Base-by-base conservation (phyloP, 2,113 vertebrate species). In the Dromas ardeola region DNA sequence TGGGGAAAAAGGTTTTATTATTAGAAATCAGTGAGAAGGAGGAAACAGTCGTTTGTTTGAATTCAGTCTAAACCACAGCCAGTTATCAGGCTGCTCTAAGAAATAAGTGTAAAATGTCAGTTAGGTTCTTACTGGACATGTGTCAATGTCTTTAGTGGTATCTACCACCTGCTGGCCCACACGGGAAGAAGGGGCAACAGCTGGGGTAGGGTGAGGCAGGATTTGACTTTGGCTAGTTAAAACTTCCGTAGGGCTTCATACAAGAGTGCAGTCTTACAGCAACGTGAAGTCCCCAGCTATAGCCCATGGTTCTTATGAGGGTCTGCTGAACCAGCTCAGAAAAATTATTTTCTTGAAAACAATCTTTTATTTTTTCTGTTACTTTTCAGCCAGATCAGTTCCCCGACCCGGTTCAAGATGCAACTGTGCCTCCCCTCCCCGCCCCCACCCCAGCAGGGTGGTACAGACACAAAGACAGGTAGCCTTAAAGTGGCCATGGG, bases 291-390 rank as follows among this genome's bases (percentile, higher is more conserved):
- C 5, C 6, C 2, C 14, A 74, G 13, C 14, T 15, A 25, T 6
- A 82, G 34, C 11, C 43, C 27, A 14, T 0, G 0, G 27, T 30
- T 67, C 36, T 61, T 69, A 32, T 1, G 4, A 22, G 12, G 3
- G 3, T 23, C 65, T 84, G 22, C 42, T 43, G 42, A 86, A 36
- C 4, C 22, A 74, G 42, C 8, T 74, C n/a, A 67, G 42, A 84
- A 69, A 55, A 89, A 47, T 0, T 0, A 10, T 34, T 58, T 62
- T 81, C 45, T 73, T 65, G 36, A 50, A 86, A 90, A 26, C 2
- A 47, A 0, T n/a, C 7, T 73, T 91, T 26, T 27, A 16, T 40
- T 67, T 78, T 73, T 40, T 52, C 49, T 59, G 11, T 40, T 78
- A 25, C 20, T 86, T 86, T 84, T 71, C 43, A 91, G 27, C 10